phyloP scores from a whole-genome alignment of 1,140 invertebrate species.

The Dysdera silvatica region DNA sequence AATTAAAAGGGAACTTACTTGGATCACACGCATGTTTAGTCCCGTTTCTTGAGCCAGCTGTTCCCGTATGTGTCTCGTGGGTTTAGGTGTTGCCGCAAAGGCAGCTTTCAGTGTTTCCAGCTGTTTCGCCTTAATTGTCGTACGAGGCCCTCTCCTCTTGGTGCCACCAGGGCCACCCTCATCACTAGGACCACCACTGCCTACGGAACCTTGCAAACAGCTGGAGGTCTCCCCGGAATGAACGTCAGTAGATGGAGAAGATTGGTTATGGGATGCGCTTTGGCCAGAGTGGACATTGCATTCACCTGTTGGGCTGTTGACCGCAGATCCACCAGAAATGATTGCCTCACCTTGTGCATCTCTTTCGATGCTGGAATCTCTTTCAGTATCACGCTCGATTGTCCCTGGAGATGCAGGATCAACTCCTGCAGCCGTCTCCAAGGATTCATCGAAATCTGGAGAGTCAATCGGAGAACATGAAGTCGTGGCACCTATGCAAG shows the following conservation, averaged over 20 bases:
- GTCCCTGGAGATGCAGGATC: neutral
- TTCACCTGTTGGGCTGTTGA: slow-evolving; percentile 2
- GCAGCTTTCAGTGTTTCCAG: slow-evolving; percentile 92
- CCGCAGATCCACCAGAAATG: slow-evolving; percentile 10
- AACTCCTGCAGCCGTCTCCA: slow-evolving; percentile 18
- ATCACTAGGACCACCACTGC: slow-evolving; percentile 54
- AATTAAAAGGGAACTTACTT: slow-evolving; percentile 81
- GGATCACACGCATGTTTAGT: slow-evolving; percentile 98
- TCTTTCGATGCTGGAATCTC: slow-evolving; percentile 27
- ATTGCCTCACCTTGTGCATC: slow-evolving; percentile 7
- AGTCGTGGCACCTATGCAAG: slow-evolving; percentile 12
- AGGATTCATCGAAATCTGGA: slow-evolving; percentile 24
- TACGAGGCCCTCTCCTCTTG: slow-evolving; percentile 89
- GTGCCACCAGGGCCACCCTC: slow-evolving; percentile 72
- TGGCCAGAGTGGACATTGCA: neutral
- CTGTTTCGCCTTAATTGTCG: slow-evolving; percentile 98
- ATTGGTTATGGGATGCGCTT: neutral
- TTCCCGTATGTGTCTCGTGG: slow-evolving; percentile 96
- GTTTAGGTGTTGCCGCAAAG: slow-evolving; percentile 97
- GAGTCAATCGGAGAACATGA: slow-evolving; percentile 24
- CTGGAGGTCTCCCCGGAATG: slow-evolving; percentile 2
- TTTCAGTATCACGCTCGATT: slow-evolving; percentile 12
- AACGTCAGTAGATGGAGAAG: neutral
- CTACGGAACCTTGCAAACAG: slow-evolving; percentile 5
- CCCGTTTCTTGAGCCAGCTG: slow-evolving; percentile 98